Base-by-base conservation (phyloP, 2,113 vertebrate genomes). In the Helogale parvula region DNA sequence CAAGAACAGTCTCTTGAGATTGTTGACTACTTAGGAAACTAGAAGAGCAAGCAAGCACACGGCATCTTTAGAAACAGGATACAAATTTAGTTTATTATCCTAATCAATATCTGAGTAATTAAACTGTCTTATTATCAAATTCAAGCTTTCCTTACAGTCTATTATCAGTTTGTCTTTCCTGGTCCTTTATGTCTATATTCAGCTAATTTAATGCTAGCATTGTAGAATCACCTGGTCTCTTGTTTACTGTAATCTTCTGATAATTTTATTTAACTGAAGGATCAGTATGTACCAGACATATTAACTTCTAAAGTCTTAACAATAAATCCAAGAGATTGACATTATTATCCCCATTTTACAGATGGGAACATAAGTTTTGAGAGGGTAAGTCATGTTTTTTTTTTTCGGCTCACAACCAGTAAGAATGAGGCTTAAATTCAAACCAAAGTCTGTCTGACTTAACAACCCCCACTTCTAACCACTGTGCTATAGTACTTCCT, bases 21-120 rank as follows among this genome's bases (percentile, higher is more conserved):
- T 92, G 33, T 93, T 97, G 96, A 69, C 81, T 96, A 35, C 93
- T 97, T 96, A 87, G 72, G n/a, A 95, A 93, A 86, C 79, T 94
- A 96, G 97, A 94, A 96, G 50, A 91, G 35, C 17, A 83, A 91
- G 72, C 29, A 60, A 72, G 33, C 31, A 88, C 14, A 33, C 38
- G 87, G 54, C 97, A 81, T 90, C 82, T 88, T 97, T 94, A 94
- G 97, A 98, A 98, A 97, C 65, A 98, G 94, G 91, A 90, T 97
- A 90, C 12, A 97, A 86, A 95, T 91, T 98, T 97, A 97, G 68
- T 27, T 15, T 97, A 97, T 98, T 94, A 82, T 94, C 52, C 87
- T 88, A 98, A 98, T 98, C 96, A 87, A 98, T 98, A 98, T 25
- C 84, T 93, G 82, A 97, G 93, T 98, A 98, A 98, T 98, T 98